A percentile compares a stretch with the other conserved stretches of the same genome.
Evolutionary conservation across 1,140 invertebrate genomes (phyloP).

Genomic region (Drosophila kanapiae): DNA sequence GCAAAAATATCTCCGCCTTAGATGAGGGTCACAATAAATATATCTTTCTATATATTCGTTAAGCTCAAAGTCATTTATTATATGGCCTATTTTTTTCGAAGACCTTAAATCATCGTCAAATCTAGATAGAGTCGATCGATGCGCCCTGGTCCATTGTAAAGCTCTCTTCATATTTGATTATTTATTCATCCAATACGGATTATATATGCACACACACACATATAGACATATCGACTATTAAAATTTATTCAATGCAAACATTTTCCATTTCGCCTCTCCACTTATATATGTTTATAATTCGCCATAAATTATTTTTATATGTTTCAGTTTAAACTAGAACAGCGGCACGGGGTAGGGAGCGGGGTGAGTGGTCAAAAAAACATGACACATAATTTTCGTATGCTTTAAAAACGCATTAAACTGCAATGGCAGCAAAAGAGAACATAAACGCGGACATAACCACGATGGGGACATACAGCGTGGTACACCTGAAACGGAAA

Average conservation of each 20-base stretch:
- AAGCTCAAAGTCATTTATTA: slow-evolving; percentile 9
- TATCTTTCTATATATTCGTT: slow-evolving; percentile 1
- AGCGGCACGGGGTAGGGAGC: neutral
- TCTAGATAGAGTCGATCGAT: slow-evolving; percentile 30
- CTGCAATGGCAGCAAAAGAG: slow-evolving; percentile 41
- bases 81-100: slow-evolving; percentile 4
- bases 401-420: slow-evolving; percentile 70
- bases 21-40: slow-evolving; percentile 10
- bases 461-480: slow-evolving; percentile 18
- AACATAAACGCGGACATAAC: slow-evolving; percentile 54
- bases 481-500: slow-evolving; percentile 28
- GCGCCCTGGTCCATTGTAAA: slow-evolving; percentile 15
- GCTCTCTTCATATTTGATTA: slow-evolving; percentile 37
- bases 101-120: slow-evolving; percentile 31
- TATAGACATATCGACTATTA: neutral
- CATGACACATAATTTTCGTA: slow-evolving; percentile 50
- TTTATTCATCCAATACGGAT: slow-evolving; percentile 36
- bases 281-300: slow-evolving; percentile 34
- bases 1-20: neutral
- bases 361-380: neutral
- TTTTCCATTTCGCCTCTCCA: slow-evolving; percentile 20
- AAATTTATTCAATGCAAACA: slow-evolving; percentile 46
- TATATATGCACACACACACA: neutral
- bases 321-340: slow-evolving; percentile 40
- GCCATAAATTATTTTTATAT: slow-evolving; percentile 51